Conservation (phyloP, 2,888 invertebrate genomes). For the Sceliomorpha sp. region DNA sequence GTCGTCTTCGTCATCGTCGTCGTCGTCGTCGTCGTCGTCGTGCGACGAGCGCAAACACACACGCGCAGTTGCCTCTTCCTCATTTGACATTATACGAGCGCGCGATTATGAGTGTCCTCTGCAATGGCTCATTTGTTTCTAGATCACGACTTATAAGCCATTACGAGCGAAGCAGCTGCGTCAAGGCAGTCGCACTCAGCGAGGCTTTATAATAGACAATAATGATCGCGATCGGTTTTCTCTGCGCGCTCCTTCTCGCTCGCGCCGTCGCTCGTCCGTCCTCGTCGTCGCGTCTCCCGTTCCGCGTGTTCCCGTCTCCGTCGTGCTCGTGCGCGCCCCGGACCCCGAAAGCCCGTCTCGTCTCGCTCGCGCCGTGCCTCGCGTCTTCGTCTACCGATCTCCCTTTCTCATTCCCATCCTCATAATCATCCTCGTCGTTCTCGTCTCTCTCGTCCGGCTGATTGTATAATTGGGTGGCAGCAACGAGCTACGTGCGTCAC, state of each 20-base stretch:
- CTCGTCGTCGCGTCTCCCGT: constrained; percentile 22
- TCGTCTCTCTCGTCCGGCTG: constrained; percentile 66
- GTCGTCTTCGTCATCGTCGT: no score
- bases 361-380: constrained; percentile 35
- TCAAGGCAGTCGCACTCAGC: constrained; percentile 54
- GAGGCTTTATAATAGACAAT: constrained; percentile 67
- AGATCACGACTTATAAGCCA: constrained; percentile 57
- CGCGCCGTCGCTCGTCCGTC: constrained; percentile 3
- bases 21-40: no score
- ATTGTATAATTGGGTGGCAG: constrained; percentile 79
- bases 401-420: constrained; percentile 49
- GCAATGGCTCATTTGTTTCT: constrained; percentile 66
- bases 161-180: constrained; percentile 57
- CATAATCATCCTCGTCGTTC: constrained; percentile 52
- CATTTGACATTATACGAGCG: constrained; percentile 32
- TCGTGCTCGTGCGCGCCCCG: constrained; percentile 5
- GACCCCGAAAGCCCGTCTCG: constrained; percentile 44
- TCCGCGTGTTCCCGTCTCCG: constrained; percentile 26
- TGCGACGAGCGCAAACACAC: no score
- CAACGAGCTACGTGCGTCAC: constrained; percentile 80
- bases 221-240: constrained; percentile 65
- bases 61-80: constrained; percentile 31
- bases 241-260: constrained; percentile 38
- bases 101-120: constrained; percentile 62
- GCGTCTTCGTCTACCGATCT: constrained; percentile 25